A percentile compares a stretch with the other conserved stretches of the same genome.
phyloP scores from a whole-genome alignment of 2,888 invertebrate species.

The Hypomecis atomaria region DNA sequence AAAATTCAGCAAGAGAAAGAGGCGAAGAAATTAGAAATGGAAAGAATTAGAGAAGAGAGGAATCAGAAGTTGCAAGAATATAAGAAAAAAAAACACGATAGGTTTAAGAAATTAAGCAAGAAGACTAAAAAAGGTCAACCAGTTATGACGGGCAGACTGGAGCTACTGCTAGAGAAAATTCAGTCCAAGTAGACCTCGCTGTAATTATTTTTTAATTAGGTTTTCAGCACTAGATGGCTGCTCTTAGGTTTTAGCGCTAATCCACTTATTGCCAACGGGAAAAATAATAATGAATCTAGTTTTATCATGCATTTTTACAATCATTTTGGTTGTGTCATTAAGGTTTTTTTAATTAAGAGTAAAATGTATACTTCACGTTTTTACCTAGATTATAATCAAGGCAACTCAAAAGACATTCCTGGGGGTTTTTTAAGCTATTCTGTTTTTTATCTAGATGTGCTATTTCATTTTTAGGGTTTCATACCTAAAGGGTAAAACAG shows the following conservation, averaged over 20 bases:
- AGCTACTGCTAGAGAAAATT: constrained; percentile 91
- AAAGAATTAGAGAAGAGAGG: constrained; percentile 82
- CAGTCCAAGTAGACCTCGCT: constrained; percentile 60
- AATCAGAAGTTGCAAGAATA: constrained; percentile 87
- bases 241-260: not conserved
- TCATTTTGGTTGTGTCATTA: too few species aligned
- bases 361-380: too few species aligned
- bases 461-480: too few species aligned
- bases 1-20: constrained; percentile 84
- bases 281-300: too few species aligned
- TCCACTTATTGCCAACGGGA: not conserved
- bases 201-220: not conserved
- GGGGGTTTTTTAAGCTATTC: too few species aligned
- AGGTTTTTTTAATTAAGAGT: too few species aligned
- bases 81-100: constrained; percentile 88
- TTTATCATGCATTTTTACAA: too few species aligned
- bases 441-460: too few species aligned
- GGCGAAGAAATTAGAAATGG: constrained; percentile 74
- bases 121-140: constrained; percentile 94
- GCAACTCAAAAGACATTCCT: too few species aligned
- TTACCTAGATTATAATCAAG: too few species aligned
- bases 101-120: constrained; percentile 89
- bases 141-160: constrained; percentile 92
- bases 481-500: too few species aligned
- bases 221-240: too few species aligned